These are phyloP conservation scores for Carollia perspicillata DNA, from an alignment of 2,113 vertebrate genomes.

Conservation along the genomic window DNA sequence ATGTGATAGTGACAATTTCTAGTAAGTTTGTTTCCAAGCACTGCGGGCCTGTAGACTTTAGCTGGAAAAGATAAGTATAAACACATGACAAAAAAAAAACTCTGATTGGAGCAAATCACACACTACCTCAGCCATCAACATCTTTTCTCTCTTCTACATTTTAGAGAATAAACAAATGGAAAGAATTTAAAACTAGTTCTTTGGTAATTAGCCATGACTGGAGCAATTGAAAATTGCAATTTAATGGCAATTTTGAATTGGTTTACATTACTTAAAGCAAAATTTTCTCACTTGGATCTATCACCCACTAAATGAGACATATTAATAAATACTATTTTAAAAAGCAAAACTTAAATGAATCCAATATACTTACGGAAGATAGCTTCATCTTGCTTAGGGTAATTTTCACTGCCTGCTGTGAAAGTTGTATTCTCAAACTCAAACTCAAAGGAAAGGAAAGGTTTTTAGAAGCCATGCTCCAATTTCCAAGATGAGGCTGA, in stretches of 20 bases:
- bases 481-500: neutral
- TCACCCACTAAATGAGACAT: constrained; percentile 15
- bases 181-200: constrained; percentile 47
- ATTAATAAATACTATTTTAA: constrained; percentile 27
- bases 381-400: neutral
- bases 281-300: neutral
- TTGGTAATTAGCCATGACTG: constrained; percentile 55
- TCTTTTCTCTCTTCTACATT: constrained; percentile 59
- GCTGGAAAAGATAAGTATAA: neutral
- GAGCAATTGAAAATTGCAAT: constrained; percentile 51
- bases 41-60: neutral
- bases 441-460: neutral
- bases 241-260: constrained; percentile 30
- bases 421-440: neutral
- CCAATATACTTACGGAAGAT: neutral
- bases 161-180: constrained; percentile 53
- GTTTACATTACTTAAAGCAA: constrained; percentile 50
- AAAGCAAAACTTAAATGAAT: neutral
- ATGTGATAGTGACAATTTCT: neutral
- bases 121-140: constrained; percentile 41
- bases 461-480: neutral
- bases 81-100: constrained; percentile 39
- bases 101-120: constrained; percentile 63
- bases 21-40: constrained; percentile 25
- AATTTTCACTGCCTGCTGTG: neutral